Base-by-base conservation (phyloP, 2,888 invertebrate species). In the Phengaris arion region DNA sequence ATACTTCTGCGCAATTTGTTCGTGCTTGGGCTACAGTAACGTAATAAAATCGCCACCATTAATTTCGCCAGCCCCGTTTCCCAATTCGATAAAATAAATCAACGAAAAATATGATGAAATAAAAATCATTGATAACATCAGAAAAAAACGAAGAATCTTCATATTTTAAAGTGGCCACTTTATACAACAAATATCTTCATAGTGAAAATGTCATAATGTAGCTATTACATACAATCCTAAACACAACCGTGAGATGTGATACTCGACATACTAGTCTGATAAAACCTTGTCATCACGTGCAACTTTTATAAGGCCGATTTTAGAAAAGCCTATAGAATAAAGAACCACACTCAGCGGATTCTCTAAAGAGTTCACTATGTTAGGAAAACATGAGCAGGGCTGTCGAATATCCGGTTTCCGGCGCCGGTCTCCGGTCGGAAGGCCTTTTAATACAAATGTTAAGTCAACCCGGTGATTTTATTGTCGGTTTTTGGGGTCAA, bases 381-480 rank as follows among this genome's bases (percentile, higher is more conserved):
- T 72, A 54, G 72, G 72, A 72, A 72, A 72, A 72, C 72, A 72
- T 72, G 69, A 69, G 72, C 54, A 72, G 72, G 72, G 72, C 51
- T 54, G 72, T 72, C 72, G 52, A 72, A 72, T 72, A 72, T 72
- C 72, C 72, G 72, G 72, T 22, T 72, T 54, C 72, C 72, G 72
- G 15, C 54, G 7, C 35, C 72, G 54, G 72, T 52, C 72, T 72
- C 72, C 52, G 72, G 72, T 48, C 70, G 72, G 52, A 72, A 72
- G 52, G 35, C 52, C 35, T 12, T 64, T 64, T 52, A 52, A 52
- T 52, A 64, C 35, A 52, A 72, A 54, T 35, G 72, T 72, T 54
- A 52, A 35, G 51, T 72, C 69, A 48, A 48, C 15, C 59, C n/a
- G 59, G 13, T 54, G 72, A 72, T 72, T 72, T 54, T 72, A 64